Base-by-base conservation (phyloP, 2,113 vertebrate species). In the Microtus montanus region DNA sequence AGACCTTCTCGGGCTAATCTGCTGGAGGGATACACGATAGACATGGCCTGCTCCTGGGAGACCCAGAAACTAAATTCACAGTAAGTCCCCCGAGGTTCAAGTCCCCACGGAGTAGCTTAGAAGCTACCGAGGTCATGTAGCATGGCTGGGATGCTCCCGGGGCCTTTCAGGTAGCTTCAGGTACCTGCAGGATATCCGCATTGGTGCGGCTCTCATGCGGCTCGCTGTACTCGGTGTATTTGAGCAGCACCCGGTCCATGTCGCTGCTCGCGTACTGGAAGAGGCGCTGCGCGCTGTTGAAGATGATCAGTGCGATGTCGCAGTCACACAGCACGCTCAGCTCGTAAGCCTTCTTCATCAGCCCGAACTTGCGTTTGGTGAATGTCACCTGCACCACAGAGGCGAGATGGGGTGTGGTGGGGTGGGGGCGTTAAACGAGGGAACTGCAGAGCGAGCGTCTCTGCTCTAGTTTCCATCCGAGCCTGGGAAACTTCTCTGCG, bases 261-360 rank as follows among this genome's bases (percentile, higher is more conserved):
- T 99, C 99, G 0, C 99, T 99, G 99, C 99, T 99, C 97, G 99
- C 99, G 0, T 99, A 99, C 98, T 99, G 99, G 98, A 99, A 99
- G 54, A 99, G 99, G 11, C 99, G 99, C 97, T 99, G 99, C 95
- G 99, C 99, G 98, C 99, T 99, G 98, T 99, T 99, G 99, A 99
- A 99, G 98, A 99, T 99, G 98, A 99, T 99, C 94, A 99, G 99
- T 35, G 99, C 99, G 38, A 99, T 99, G 98, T 99, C 99, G 6
- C 99, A 99, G 99, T 99, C 99, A 0, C 99, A 99, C 91, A 99
- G 98, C 95, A 99, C 99, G 13, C 99, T 99, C 98, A 99, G 98
- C 98, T 99, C 99, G 0, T 99, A 99, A 0, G 99, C 99, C 96
- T 99, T 99, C 98, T 99, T 99, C 99, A 99, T 99, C 98, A 99